phyloP scores from a whole-genome alignment of 2,888 invertebrate species.

The Aleiodes alternator region DNA sequence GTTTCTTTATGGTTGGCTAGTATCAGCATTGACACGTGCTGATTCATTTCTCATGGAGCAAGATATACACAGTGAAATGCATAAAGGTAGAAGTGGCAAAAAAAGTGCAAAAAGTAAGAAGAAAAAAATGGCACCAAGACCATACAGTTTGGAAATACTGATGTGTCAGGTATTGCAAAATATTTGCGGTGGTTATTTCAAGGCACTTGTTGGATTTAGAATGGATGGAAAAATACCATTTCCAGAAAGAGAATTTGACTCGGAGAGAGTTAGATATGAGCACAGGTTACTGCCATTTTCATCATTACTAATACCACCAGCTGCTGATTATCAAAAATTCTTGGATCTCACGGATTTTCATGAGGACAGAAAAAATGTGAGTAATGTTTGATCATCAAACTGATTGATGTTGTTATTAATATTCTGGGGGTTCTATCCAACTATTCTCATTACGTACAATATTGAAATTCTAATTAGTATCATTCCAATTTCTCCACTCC shows the following conservation, averaged over 20 bases:
- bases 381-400: slow-evolving; percentile 49
- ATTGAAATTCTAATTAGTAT: no score
- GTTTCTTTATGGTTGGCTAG: slow-evolving; percentile 94
- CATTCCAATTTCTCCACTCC: no score
- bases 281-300: slow-evolving; percentile 95
- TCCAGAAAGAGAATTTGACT: slow-evolving; percentile 93
- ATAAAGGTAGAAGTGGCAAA: slow-evolving; percentile 74
- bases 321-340: slow-evolving; percentile 93
- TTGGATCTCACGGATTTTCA: slow-evolving; percentile 84
- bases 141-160: slow-evolving; percentile 89
- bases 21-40: slow-evolving; percentile 92
- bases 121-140: slow-evolving; percentile 81
- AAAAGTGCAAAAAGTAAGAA: slow-evolving; percentile 81
- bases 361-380: slow-evolving; percentile 69
- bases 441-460: no score
- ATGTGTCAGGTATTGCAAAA: slow-evolving; percentile 94
- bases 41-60: slow-evolving; percentile 89
- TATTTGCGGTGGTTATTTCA: slow-evolving; percentile 91
- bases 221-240: slow-evolving; percentile 90
- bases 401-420: slow-evolving; percentile 2
- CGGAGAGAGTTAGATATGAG: slow-evolving; percentile 94
- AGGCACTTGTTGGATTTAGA: slow-evolving; percentile 93
- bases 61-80: slow-evolving; percentile 78
- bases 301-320: slow-evolving; percentile 90
- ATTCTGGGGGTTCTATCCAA: neutral